Percentiles rank a stretch among this genome's conserved stretches.
phyloP scores from a whole-genome alignment of 2,797 vertebrate species.

The Diplodus sargus region DNA sequence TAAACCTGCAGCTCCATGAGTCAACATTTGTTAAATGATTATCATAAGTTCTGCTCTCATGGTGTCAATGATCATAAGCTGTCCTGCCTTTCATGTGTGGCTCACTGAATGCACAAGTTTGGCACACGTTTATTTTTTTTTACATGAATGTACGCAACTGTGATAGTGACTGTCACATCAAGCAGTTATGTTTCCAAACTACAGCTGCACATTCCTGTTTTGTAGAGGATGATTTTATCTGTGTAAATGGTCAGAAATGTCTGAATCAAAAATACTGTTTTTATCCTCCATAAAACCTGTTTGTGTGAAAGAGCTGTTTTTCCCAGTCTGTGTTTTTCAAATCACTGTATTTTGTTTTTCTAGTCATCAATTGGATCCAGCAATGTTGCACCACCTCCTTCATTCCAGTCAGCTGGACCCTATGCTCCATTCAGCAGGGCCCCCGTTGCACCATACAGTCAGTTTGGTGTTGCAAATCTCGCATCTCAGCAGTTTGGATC shows the following conservation, averaged over 20 bases:
- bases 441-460: slow-evolving; percentile 91
- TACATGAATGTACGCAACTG: background rate
- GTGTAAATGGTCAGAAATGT: background rate
- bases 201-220: background rate
- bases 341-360: slow-evolving; percentile 31
- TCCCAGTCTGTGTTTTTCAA: background rate
- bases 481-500: slow-evolving; percentile 91
- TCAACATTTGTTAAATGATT: background rate
- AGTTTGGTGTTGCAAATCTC: slow-evolving; percentile 89
- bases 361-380: slow-evolving; percentile 93
- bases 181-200: background rate
- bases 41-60: background rate
- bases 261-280: background rate
- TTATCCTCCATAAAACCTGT: background rate
- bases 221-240: background rate
- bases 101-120: background rate
- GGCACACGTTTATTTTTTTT: background rate
- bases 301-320: background rate
- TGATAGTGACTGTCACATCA: background rate
- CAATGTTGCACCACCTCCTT: slow-evolving; percentile 78
- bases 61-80: background rate
- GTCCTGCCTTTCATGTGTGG: background rate
- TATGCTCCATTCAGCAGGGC: slow-evolving; percentile 92
- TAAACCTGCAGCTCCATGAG: background rate
- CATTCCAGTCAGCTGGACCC: slow-evolving; percentile 91